A percentile compares a stretch with the other conserved stretches of the same genome.
Evolutionary conservation across 2,797 vertebrate species (phyloP).

Genomic region (Mormyrus hasselquistii): DNA sequence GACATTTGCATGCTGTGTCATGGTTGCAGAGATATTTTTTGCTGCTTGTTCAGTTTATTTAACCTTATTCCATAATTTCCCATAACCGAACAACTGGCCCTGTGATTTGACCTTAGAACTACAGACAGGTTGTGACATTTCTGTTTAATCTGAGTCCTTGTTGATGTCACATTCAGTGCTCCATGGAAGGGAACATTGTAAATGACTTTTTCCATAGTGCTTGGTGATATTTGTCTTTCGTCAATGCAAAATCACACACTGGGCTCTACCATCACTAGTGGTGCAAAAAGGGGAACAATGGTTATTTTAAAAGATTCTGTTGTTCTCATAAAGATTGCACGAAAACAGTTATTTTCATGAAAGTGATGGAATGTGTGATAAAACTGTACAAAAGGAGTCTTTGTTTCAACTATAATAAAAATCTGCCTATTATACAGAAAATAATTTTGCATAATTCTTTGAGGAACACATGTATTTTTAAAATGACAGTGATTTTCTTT

Average conservation of each 20-base stretch:
- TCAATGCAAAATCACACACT: background rate
- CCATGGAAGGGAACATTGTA: background rate
- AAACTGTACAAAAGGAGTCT: background rate
- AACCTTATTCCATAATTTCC: background rate
- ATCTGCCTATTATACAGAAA: background rate
- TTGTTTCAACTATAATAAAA: background rate
- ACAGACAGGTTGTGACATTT: background rate
- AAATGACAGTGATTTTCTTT: background rate
- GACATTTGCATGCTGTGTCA: background rate
- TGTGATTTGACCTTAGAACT: background rate
- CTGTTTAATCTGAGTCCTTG: background rate
- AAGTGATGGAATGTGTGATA: background rate
- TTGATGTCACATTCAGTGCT: background rate
- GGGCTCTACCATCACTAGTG: background rate
- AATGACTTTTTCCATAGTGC: background rate
- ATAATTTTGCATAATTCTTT: background rate
- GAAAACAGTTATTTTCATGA: constrained; percentile 22
- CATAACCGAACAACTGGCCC: background rate
- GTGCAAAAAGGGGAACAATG: background rate
- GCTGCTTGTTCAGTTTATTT: background rate
- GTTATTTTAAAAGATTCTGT: background rate
- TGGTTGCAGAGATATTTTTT: background rate
- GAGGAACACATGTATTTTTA: background rate
- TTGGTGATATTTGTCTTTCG: background rate
- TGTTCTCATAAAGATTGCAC: constrained; percentile 33